Base-by-base conservation (phyloP, 2,888 invertebrate genomes). In the Hyposoter didymator region DNA sequence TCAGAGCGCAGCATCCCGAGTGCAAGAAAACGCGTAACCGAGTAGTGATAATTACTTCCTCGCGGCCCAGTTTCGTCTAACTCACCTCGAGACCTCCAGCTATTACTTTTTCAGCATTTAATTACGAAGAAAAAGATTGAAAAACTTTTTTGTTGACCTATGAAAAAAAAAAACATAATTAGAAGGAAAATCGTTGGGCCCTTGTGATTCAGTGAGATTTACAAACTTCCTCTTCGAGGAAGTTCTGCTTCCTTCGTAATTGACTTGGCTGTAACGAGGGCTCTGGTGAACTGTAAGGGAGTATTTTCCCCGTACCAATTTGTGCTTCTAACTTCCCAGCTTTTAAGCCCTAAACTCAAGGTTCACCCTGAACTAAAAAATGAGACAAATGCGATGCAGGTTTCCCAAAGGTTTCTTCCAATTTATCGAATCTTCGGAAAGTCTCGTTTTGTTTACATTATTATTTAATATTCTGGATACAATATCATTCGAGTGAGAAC, bases 21-120 rank as follows among this genome's bases (percentile, higher is more conserved):
- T 39, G 39, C 67, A 78, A 78, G 78, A 84, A 78, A 78, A 69
- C 73, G 4, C 4, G 59, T 59, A 67, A 59, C 47, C 4, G 80
- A 78, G 72, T 76, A 8, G 69, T 32, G 73, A 82, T 84, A 84
- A 84, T 84, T 84, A 78, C 78, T 19, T 59, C 22, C 62, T 69
- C 69, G 73, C 62, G 73, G 43, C 17, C 73, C 59, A 69, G 62
- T 82, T 84, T 74, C 64, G 35, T 78, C 52, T 64, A 78, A 81
- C 39, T 32, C 70, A 73, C 47, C 52, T 17, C 6, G n/a, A 49
- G 72, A 47, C 47, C 49, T 39, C n/a, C n/a, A 73, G 81, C 67
- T 74, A 82, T 84, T 78, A 82, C 28, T 55, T 67, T 73, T 78
- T 81, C 78, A 49, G 64, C 49, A 45, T 64, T 78, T 67, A 76